Evolutionary conservation across 2,888 invertebrate genomes (phyloP), one percentile per base, ranked within the genome.

Genomic region (Sarcophaga variegata): DNA sequence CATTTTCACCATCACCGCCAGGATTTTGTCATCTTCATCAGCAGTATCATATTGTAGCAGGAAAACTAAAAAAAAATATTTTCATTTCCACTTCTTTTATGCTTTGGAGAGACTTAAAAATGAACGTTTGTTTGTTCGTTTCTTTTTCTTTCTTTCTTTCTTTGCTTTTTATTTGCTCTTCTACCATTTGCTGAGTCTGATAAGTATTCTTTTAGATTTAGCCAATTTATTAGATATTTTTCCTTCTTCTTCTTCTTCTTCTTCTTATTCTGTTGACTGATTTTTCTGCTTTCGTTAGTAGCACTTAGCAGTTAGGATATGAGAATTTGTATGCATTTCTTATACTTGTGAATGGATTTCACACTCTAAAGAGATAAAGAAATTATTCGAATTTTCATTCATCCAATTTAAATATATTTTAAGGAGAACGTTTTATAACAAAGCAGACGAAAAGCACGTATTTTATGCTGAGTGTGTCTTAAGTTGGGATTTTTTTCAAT

Each of bases 1-100:
- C 89, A 79, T 84, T 72, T 85, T 72, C 81, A 82, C 83, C 87
- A 86, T 86, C 86, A 86, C 60, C 60, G 60, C 49, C 60, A 64
- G 71, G 47, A 20, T 79, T 80, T 74, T 85, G 79, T 80, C 76
- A 69, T 79, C 71, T 63, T 82, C 84, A 79, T 67, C 75, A 76
- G 71, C 59, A 75, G 47, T 20, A 69, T 67, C 70, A 78, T 78
- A 54, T 25, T 67, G 59, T 22, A 59, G 3, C 45, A 70, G n/a
- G 60, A 14, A 17, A 70, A 54, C 17, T 62, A 74, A 54, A 60
- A 60, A 60, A 64, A 12, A 45, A 54, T 5, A 62, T 22, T 70
- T 69, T 63, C 69, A 62, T 74, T 63, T 75, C 59, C 62, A 47
- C 49, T 62, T 72, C 17, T 85, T 45, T 49, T 63, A 17, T 63